Conservation (phyloP, 2,888 invertebrate genomes). For the Steinernema carpocapsae region DNA sequence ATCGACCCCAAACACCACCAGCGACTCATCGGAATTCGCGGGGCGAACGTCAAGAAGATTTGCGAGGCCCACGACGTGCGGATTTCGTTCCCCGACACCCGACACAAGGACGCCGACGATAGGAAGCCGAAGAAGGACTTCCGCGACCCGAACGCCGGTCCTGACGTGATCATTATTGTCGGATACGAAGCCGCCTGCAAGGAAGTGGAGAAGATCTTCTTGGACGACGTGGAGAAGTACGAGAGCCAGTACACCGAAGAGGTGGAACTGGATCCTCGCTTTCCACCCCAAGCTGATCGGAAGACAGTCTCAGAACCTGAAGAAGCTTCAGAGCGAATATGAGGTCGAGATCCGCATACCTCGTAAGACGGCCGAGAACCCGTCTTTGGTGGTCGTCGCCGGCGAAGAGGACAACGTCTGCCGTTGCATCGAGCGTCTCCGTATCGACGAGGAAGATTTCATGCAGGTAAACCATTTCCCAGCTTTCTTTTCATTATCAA, state of each 20-base stretch:
- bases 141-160: no score
- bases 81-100: constrained; percentile 51
- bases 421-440: constrained; percentile 87
- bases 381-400: constrained; percentile 81
- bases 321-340: constrained; percentile 80
- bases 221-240: constrained; percentile 78
- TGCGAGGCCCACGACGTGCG: constrained; percentile 85
- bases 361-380: constrained; percentile 77
- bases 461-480: constrained; percentile 1
- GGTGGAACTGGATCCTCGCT: constrained; percentile 62
- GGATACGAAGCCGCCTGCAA: constrained; percentile 90
- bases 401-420: constrained; percentile 80
- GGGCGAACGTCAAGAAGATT: constrained; percentile 87
- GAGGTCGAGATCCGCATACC: constrained; percentile 90
- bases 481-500: no score
- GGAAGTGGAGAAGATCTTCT: constrained; percentile 83
- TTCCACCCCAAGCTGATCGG: constrained; percentile 68
- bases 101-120: constrained; percentile 27
- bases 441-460: constrained; percentile 78
- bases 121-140: constrained; percentile 36
- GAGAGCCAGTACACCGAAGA: constrained; percentile 71
- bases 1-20: constrained; percentile 93
- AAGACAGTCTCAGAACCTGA: constrained; percentile 56
- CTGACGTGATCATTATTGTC: constrained; percentile 72
- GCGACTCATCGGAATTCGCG: constrained; percentile 88